Evolutionary conservation across 2,888 invertebrate genomes (phyloP).

Genomic region (Hoplodrina ambigua): DNA sequence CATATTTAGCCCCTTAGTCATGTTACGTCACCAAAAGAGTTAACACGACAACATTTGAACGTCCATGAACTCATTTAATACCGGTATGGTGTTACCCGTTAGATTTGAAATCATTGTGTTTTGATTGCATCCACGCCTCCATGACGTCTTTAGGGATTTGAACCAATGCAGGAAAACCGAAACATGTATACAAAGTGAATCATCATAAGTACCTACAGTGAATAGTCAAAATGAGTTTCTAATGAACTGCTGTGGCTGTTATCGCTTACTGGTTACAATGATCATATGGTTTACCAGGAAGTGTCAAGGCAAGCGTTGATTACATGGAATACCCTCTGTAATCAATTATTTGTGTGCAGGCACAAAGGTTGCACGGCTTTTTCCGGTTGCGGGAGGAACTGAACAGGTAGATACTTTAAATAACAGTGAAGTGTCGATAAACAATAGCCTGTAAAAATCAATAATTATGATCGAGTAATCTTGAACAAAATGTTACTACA

Average conservation of each 20-base stretch:
- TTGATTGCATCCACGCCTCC: slow-evolving; percentile 31
- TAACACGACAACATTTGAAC: slow-evolving; percentile 5
- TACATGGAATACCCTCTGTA: slow-evolving; percentile 20
- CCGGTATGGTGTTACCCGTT: slow-evolving; percentile 27
- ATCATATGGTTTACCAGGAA: slow-evolving; percentile 31
- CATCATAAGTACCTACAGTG: slow-evolving; percentile 19
- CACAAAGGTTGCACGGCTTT: slow-evolving; percentile 14
- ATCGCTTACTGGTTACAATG: slow-evolving; percentile 5
- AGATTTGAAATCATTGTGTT: slow-evolving; percentile 31
- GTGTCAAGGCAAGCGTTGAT: not conserved
- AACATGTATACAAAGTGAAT: slow-evolving; percentile 22
- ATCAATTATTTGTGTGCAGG: slow-evolving; percentile 7
- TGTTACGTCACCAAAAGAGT: slow-evolving; percentile 24
- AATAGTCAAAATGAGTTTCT: slow-evolving; percentile 38
- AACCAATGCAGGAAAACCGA: slow-evolving; percentile 23
- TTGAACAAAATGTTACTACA: slow-evolving; percentile 18
- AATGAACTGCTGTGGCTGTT: slow-evolving; percentile 21
- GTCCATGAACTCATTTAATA: slow-evolving; percentile 50
- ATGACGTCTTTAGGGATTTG: slow-evolving; percentile 39
- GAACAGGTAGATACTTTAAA: not conserved
- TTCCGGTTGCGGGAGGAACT: slow-evolving; percentile 5
- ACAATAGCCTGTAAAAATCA: slow-evolving; percentile 31
- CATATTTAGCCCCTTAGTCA: slow-evolving; percentile 34
- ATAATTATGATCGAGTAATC: slow-evolving; percentile 23
- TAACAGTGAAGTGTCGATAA: slow-evolving; percentile 4